Evolutionary conservation across 1,140 invertebrate species (phyloP).

Genomic region (Philotrypesis tridentata): DNA sequence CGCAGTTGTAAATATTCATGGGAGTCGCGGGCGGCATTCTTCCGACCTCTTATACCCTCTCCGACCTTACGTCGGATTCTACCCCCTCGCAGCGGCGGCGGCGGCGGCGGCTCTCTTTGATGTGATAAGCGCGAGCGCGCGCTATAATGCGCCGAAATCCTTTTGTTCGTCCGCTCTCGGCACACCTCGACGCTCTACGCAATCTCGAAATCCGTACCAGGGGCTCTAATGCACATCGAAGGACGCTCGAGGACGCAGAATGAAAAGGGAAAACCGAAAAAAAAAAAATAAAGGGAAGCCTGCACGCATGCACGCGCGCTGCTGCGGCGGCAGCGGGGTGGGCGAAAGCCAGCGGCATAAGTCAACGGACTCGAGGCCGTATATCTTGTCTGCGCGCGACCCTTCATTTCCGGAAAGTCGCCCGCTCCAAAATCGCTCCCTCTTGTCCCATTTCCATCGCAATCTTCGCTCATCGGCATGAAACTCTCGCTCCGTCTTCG

Average conservation of each 20-base stretch:
- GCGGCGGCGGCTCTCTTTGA: background rate
- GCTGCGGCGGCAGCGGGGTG: too few species aligned
- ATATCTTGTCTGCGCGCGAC: constrained; percentile 40
- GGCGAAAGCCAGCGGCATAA: constrained; percentile 12
- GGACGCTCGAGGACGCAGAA: too few species aligned
- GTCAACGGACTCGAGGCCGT: constrained; percentile 24
- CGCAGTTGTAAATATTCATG: constrained; percentile 5
- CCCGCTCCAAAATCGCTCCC: constrained; percentile 32
- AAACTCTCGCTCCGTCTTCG: constrained; percentile 28
- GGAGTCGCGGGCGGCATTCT: too few species aligned
- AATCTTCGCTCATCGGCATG: constrained; percentile 38
- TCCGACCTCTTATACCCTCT: background rate
- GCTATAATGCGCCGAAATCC: too few species aligned
- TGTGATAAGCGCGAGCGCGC: background rate
- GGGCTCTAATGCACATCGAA: too few species aligned
- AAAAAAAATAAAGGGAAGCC: background rate
- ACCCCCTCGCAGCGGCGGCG: background rate
- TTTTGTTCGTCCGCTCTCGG: too few species aligned
- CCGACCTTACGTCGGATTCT: background rate
- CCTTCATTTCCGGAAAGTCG: constrained; percentile 47
- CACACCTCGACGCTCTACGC: too few species aligned
- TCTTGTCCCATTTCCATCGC: constrained; percentile 42
- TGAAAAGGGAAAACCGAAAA: constrained; percentile 29
- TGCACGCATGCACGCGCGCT: background rate
- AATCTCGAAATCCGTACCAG: too few species aligned